Evolutionary conservation across 2,113 vertebrate species (phyloP).

Genomic region (Pristiophorus japonicus): DNA sequence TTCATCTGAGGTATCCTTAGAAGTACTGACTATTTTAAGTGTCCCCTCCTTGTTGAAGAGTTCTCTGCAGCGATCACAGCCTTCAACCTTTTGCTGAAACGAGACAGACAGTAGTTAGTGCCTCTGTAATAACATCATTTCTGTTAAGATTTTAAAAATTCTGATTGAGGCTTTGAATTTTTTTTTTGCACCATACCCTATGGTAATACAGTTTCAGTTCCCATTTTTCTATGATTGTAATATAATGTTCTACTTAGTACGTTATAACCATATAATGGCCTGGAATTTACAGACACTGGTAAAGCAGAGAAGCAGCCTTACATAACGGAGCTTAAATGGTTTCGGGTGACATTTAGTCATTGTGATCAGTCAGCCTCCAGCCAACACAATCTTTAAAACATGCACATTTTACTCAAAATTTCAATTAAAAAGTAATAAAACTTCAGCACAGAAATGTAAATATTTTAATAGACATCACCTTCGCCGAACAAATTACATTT

Average conservation of each 20-base stretch:
- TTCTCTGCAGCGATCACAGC: conserved; percentile 74
- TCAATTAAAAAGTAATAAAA: neutral
- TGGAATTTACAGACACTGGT: no score
- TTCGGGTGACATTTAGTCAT: neutral
- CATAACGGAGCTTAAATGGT: neutral
- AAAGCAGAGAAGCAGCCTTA: neutral
- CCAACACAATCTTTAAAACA: neutral
- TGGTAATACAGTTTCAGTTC: neutral
- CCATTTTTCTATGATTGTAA: neutral
- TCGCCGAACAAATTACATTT: neutral
- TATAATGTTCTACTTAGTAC: neutral
- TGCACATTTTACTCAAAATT: neutral
- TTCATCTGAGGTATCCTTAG: conserved; percentile 65
- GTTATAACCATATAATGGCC: no score
- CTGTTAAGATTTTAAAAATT: neutral
- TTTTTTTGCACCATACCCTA: neutral
- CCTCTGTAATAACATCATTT: neutral
- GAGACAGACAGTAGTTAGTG: conserved; percentile 39
- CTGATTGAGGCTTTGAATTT: neutral
- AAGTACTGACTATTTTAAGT: conserved; percentile 57
- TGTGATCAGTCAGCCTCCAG: neutral
- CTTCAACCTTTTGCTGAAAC: conserved; percentile 74
- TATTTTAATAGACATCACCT: neutral
- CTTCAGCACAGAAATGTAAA: neutral
- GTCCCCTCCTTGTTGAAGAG: conserved; percentile 75